A percentile compares a stretch with the other conserved stretches of the same genome.
These are phyloP conservation scores for Pararge aegeria DNA, from an alignment of 1,140 invertebrate genomes.

Conservation along the genomic window DNA sequence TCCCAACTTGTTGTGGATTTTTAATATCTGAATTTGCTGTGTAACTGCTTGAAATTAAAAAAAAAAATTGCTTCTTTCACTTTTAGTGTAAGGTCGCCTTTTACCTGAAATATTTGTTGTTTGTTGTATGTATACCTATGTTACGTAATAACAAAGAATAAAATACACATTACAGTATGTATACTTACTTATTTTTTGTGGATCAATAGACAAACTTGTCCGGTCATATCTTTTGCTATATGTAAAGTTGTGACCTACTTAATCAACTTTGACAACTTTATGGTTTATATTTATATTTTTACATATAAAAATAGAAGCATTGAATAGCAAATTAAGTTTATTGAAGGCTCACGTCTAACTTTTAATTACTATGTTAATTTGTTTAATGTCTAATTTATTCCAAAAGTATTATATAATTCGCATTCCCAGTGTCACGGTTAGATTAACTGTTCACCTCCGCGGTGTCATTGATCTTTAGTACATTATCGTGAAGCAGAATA, in stretches of 20 bases:
- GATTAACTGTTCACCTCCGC: constrained; percentile 23
- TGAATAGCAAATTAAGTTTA: constrained; percentile 1
- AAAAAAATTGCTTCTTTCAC: too few species aligned
- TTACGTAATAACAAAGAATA: too few species aligned
- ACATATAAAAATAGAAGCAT: constrained; percentile 7
- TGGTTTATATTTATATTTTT: not conserved
- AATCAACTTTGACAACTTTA: not conserved
- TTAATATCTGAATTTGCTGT: too few species aligned
- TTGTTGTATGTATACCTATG: too few species aligned
- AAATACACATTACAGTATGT: too few species aligned
- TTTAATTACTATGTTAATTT: constrained; percentile 22
- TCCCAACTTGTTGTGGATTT: too few species aligned
- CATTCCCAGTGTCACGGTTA: constrained; percentile 23
- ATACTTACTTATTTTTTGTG: not conserved
- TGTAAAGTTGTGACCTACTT: not conserved
- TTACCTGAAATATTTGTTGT: too few species aligned
- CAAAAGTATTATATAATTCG: constrained; percentile 27
- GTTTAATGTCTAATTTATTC: constrained; percentile 21
- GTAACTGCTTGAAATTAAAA: too few species aligned
- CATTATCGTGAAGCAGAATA: not conserved
- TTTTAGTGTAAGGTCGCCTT: too few species aligned
- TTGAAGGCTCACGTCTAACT: constrained; percentile 13
- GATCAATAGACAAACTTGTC: not conserved
- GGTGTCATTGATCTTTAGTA: constrained; percentile 27
- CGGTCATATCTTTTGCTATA: not conserved